Conservation (phyloP, 2,888 invertebrate species). For the Coelinius sp. region DNA sequence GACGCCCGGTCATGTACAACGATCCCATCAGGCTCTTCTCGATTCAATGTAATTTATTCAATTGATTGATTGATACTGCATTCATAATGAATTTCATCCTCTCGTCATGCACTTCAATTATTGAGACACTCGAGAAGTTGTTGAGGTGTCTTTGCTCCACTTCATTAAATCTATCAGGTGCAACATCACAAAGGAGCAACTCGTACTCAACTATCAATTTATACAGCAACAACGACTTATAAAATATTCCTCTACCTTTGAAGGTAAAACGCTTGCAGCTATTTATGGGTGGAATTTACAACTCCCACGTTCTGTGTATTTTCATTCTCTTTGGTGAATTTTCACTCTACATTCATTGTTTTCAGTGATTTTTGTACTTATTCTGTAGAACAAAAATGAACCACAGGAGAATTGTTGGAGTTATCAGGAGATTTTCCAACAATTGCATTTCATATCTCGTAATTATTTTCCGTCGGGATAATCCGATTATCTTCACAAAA, state of each 20-base stretch:
- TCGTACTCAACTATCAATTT: background rate
- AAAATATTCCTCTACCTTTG: slow-evolving; percentile 6
- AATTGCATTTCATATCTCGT: background rate
- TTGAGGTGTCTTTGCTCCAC: too few relatives aligned
- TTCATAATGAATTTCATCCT: background rate
- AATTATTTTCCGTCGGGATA: background rate
- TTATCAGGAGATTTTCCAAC: background rate
- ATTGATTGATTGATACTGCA: background rate
- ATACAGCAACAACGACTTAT: background rate
- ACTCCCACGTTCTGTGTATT: background rate
- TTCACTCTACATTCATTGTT: slow-evolving; percentile 1
- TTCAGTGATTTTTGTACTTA: background rate
- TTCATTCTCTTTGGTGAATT: background rate
- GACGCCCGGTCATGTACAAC: background rate
- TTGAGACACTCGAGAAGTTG: background rate
- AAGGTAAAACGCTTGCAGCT: background rate
- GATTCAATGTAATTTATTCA: background rate
- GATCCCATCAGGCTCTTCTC: background rate
- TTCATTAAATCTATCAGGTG: too few relatives aligned
- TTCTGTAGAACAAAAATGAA: background rate
- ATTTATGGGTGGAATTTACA: slow-evolving; percentile 2
- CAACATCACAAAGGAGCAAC: background rate
- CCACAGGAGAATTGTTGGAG: background rate
- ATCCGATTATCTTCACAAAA: background rate
- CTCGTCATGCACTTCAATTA: background rate